Conservation (phyloP, 2,797 vertebrate genomes). For the Leptodactylus fallax region DNA sequence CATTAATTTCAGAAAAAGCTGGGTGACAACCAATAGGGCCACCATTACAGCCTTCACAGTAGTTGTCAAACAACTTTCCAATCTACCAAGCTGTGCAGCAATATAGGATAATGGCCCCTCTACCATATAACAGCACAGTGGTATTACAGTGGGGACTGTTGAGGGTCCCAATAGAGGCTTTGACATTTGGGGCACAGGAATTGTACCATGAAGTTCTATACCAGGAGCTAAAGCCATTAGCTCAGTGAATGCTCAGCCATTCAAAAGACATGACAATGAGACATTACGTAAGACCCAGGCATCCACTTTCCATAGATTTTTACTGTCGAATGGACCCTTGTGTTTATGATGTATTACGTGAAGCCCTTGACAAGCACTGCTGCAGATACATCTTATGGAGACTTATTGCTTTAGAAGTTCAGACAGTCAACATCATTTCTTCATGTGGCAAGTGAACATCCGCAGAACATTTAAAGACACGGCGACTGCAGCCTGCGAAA, state of each 20-base stretch:
- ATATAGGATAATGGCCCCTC: not conserved
- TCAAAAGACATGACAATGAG: not conserved
- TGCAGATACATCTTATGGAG: not conserved
- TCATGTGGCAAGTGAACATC: slow-evolving; percentile 15
- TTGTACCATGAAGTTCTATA: not conserved
- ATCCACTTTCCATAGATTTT: slow-evolving; percentile 12
- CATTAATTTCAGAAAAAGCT: too few relatives aligned
- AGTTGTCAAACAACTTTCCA: not conserved
- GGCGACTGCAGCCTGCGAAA: not conserved
- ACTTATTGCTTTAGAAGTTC: slow-evolving; percentile 1
- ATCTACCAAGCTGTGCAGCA: not conserved
- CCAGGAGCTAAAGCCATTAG: not conserved
- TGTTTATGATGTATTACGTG: slow-evolving; percentile 11
- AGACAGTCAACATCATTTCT: slow-evolving; percentile 22
- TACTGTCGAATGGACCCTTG: not conserved
- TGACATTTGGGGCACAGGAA: not conserved
- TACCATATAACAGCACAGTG: not conserved
- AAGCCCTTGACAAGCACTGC: not conserved
- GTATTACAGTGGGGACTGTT: too few relatives aligned
- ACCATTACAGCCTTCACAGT: not conserved
- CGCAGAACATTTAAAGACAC: slow-evolving; percentile 8
- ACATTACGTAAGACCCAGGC: not conserved
- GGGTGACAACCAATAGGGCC: not conserved
- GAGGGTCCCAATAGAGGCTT: not conserved
- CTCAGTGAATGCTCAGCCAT: not conserved